Conservation (phyloP, 2,797 vertebrate species). For the Enteromius argenteus region DNA sequence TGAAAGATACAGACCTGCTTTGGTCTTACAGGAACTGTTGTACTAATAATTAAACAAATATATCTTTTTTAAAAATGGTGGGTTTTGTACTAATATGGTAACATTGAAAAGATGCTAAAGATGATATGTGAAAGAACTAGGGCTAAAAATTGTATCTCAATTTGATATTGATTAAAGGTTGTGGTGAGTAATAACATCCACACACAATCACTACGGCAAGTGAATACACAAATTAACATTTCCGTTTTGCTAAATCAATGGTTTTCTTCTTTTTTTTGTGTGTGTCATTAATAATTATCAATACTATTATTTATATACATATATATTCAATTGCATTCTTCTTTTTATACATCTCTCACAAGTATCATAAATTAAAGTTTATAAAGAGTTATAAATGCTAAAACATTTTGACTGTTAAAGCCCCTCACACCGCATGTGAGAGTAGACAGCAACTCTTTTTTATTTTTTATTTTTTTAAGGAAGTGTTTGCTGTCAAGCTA, state of each 20-base stretch:
- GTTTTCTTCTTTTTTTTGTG: neutral
- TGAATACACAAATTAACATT: neutral
- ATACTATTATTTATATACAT: neutral
- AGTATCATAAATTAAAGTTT: neutral
- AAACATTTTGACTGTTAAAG: neutral
- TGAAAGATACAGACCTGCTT: neutral
- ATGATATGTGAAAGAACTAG: neutral
- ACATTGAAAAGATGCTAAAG: neutral
- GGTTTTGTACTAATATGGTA: neutral
- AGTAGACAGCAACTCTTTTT: neutral
- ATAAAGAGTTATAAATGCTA: neutral
- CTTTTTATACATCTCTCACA: too few relatives aligned
- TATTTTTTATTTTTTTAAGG: neutral
- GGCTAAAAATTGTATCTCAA: neutral
- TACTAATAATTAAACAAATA: neutral
- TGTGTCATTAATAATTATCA: neutral
- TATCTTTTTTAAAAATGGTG: neutral
- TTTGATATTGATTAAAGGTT: conserved; percentile 7
- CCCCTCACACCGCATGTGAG: too few relatives aligned
- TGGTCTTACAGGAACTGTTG: neutral
- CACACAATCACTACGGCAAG: neutral
- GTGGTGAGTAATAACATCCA: neutral
- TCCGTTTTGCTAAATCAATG: neutral
- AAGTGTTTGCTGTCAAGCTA: conserved; percentile 3
- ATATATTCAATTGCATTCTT: too few relatives aligned